phyloP scores from a whole-genome alignment of 1,140 invertebrate genomes.

The Colletes gigas region DNA sequence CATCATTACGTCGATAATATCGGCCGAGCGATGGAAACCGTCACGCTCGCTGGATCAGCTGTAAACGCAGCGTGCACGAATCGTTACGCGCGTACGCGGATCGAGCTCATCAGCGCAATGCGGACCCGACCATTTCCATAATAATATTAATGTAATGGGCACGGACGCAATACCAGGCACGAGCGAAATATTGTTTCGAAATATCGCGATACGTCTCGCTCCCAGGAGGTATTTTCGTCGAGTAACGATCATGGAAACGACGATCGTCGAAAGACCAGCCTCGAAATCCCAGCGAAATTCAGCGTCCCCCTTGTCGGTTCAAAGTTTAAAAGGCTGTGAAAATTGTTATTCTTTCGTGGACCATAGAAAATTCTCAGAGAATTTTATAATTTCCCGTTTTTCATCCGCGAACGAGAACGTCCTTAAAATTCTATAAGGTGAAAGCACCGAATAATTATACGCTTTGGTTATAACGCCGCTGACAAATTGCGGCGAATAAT shows the following conservation, averaged over 20 bases:
- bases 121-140: conserved; percentile 17
- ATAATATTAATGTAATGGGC: conserved; percentile 37
- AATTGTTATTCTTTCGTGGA: too few species aligned
- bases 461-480: too few species aligned
- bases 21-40: neutral
- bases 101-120: neutral
- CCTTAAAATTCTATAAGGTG: too few species aligned
- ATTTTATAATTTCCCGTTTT: too few species aligned
- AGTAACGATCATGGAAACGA: conserved; percentile 23
- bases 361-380: too few species aligned
- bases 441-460: too few species aligned
- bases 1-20: conserved; percentile 8
- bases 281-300: neutral
- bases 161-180: conserved; percentile 1
- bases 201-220: conserved; percentile 18
- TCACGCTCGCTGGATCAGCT: neutral
- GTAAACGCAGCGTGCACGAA: neutral
- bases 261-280: neutral
- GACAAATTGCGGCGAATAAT: neutral
- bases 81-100: neutral
- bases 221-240: conserved; percentile 41
- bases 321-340: too few species aligned
- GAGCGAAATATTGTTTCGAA: neutral
- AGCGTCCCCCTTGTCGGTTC: neutral
- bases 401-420: too few species aligned